Evolutionary conservation across 2,888 invertebrate genomes (phyloP).

Genomic region (Stictocephala bisonia): DNA sequence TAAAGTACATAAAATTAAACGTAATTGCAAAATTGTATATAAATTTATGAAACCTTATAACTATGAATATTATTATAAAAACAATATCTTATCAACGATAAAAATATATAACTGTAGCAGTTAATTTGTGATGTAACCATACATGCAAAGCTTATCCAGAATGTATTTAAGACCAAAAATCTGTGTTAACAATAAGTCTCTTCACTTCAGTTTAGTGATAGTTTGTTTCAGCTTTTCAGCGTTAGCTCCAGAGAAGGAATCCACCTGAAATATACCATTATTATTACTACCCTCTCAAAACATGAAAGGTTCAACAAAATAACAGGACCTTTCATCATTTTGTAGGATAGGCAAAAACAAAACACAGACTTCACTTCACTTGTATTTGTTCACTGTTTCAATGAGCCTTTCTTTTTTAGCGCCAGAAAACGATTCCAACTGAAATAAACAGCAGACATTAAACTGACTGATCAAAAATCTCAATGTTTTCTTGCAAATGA

Average conservation of each 20-base stretch:
- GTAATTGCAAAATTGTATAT: too few relatives aligned
- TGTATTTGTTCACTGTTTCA: constrained; percentile 34
- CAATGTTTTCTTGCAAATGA: too few relatives aligned
- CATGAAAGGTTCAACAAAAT: neutral
- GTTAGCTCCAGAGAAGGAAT: constrained; percentile 84
- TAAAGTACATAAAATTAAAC: too few relatives aligned
- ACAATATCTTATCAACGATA: constrained; percentile 8
- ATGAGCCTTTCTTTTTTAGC: constrained; percentile 25
- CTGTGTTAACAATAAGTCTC: neutral
- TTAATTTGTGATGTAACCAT: constrained; percentile 19
- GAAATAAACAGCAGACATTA: constrained; percentile 35
- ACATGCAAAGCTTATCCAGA: constrained; percentile 31
- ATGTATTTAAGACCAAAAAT: constrained; percentile 7
- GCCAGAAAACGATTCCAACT: constrained; percentile 39
- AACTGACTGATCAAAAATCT: too few relatives aligned
- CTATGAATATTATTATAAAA: constrained; percentile 6
- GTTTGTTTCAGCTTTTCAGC: constrained; percentile 74
- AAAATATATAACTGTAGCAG: neutral
- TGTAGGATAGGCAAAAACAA: constrained; percentile 1
- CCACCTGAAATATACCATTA: constrained; percentile 64
- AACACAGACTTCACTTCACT: constrained; percentile 9
- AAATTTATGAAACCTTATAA: constrained; percentile 9
- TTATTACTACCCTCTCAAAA: constrained; percentile 5
- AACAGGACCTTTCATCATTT: neutral
- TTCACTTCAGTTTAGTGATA: constrained; percentile 70